A percentile compares a stretch with the other conserved stretches of the same genome.
phyloP scores from a whole-genome alignment of 2,797 vertebrate species.

The Acestrorhynchus altus region DNA sequence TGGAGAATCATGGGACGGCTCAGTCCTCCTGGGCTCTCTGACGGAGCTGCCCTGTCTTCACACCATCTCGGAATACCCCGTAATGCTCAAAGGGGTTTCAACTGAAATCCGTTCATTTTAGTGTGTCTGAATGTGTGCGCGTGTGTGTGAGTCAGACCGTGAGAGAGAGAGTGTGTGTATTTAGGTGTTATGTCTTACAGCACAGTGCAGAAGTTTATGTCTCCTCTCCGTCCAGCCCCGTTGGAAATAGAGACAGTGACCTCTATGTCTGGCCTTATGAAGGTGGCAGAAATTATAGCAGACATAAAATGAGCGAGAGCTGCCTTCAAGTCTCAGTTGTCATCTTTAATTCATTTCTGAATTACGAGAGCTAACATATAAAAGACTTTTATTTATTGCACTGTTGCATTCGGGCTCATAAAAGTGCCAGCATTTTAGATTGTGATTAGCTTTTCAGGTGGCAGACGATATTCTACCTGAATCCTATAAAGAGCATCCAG shows the following conservation, averaged over 20 bases:
- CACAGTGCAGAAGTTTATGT: slow-evolving; percentile 37
- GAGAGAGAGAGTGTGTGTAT: background rate
- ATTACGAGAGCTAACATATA: slow-evolving; percentile 55
- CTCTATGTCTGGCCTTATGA: slow-evolving; percentile 48
- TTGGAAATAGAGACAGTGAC: slow-evolving; percentile 44
- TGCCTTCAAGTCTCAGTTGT: slow-evolving; percentile 54
- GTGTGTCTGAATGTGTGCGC: slow-evolving; percentile 25
- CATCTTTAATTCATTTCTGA: slow-evolving; percentile 53
- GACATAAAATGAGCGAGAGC: slow-evolving; percentile 48
- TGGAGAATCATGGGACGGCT: slow-evolving; percentile 52
- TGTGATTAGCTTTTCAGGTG: slow-evolving; percentile 41
- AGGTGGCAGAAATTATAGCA: slow-evolving; percentile 51
- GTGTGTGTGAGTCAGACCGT: slow-evolving; percentile 16
- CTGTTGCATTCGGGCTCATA: slow-evolving; percentile 42
- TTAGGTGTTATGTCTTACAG: slow-evolving; percentile 16
- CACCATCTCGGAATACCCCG: slow-evolving; percentile 51
- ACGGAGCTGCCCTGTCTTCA: slow-evolving; percentile 43
- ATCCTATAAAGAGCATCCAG: slow-evolving; percentile 1
- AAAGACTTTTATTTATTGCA: slow-evolving; percentile 54
- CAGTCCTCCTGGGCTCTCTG: slow-evolving; percentile 46
- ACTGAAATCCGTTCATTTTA: slow-evolving; percentile 35
- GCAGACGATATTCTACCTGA: slow-evolving; percentile 36
- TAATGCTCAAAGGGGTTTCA: slow-evolving; percentile 45
- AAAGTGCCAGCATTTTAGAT: slow-evolving; percentile 48
- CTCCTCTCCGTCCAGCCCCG: slow-evolving; percentile 27